Base-by-base conservation (phyloP, 2,113 vertebrate species). In the Scalopus aquaticus region DNA sequence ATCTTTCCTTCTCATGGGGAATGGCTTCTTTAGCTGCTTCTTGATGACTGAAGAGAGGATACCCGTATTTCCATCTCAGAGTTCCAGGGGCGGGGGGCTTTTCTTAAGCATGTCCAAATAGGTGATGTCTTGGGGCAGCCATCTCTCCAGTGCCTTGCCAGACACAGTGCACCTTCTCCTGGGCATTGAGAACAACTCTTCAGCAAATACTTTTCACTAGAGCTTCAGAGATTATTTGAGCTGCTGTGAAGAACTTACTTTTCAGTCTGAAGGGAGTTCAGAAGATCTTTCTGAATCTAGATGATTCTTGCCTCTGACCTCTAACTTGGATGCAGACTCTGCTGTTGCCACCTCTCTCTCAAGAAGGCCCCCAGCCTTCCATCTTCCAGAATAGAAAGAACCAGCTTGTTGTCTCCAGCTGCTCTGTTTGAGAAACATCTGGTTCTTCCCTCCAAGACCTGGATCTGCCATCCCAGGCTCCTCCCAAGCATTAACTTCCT, bases 201-300 rank as follows among this genome's bases (percentile, higher is more conserved):
- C 91, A 70, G 92, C 72, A 78, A 72, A 77, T 84, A 95, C 51
- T 97, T 96, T 93, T 93, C 49, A 91, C 93, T 95, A 93, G 95
- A 92, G 96, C n/a, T 89, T 93, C 32, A 90, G 95, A 62, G 88
- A 93, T 78, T 69, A 30, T 88, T 96, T 96, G 72, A 51, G 62
- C 96, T 97, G 97, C 97, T 97, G 90, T 95, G 79, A 97, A 96
- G 93, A 96, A 72, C 83, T 85, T 20, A 7, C 65, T 90, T 93
- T 77, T 62, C 56, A 28, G 5, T 72, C 32, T 20, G 42, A 88
- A 80, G 32, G 65, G 13, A 39, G 19, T 39, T 78, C 85, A 51
- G 60, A 64, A 65, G 35, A 37, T 32, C 30, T 30, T 19, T 28
- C 42, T 69, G 76, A 89, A 60, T 91, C 70, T 32, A 51, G 80